Evolutionary conservation across 35 echinoderm and acorn worm genomes (phyloP), one percentile per base, ranked within the genome.

Genomic region (Apostichopus parvimensis): DNA sequence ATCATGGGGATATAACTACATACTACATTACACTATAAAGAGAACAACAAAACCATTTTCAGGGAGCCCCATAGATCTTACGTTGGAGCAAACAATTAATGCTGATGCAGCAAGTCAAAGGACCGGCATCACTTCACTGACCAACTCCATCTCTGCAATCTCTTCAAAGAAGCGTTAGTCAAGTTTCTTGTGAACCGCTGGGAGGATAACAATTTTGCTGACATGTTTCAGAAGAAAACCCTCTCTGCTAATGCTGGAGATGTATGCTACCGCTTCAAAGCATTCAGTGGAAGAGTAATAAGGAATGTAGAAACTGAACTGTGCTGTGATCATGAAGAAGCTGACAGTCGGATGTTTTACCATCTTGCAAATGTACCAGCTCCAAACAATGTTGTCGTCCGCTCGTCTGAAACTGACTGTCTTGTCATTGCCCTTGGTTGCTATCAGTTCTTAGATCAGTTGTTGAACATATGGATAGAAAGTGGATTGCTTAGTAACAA

Each of bases 401-500:
- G 73, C 56, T 80, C 89, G 34, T 91, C 71, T 53, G 89, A 91
- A 54, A 77, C 89, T 18, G 89, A 91, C 77, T 91, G 89, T n/a
- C 89, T 91, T 54, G 72, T 91, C 6, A 91, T 91, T 79, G 89
- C 72, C 20, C 54, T 91, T 5, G 89, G 89, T 79, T 91, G 89
- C 89, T 91, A 26, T 21, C 22, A 79, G 45, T 79, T 79, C 34
- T 53, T 91, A 4, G 89, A 91, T 91, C 17, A 9, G 17, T 77
- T 52, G 34, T 78, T 91, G 89, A 91, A 91, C 21, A 34, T 79
- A 79, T 91, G 89, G 71, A 91, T 91, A 78, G 89, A 91, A 21
- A 18, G 53, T 57, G 89, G 89, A 57, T 91, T 91, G 34, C 6
- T 10, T 55, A 79, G n/a, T 56, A 91, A 91, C 24, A 91, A 91